Evolutionary conservation across 1,140 invertebrate genomes (phyloP).

Genomic region (Drosophila willistoni): DNA sequence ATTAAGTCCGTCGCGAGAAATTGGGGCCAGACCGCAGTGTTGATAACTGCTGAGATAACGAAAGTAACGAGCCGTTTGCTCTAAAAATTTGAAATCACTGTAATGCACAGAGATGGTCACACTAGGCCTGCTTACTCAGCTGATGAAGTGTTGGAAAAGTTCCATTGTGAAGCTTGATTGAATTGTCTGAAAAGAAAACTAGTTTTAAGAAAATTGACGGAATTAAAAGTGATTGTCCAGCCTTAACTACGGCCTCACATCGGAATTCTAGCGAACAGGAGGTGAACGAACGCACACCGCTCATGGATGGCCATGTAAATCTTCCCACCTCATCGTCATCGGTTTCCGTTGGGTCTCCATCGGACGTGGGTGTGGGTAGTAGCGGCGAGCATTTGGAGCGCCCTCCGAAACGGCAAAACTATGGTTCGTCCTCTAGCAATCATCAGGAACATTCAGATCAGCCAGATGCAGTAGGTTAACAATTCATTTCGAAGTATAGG

Average conservation of each 20-base stretch:
- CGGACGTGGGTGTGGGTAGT: slow-evolving; percentile 27
- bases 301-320: slow-evolving; percentile 91
- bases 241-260: slow-evolving; percentile 67
- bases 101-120: neutral
- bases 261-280: slow-evolving; percentile 62
- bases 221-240: neutral
- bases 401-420: slow-evolving; percentile 64
- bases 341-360: slow-evolving; percentile 7
- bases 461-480: slow-evolving; percentile 57
- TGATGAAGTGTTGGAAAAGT: slow-evolving; percentile 1
- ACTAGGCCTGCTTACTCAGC: neutral
- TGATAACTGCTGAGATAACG: neutral
- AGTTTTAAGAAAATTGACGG: neutral
- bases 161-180: slow-evolving; percentile 2
- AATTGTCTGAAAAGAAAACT: slow-evolving; percentile 8
- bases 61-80: neutral
- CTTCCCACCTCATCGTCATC: slow-evolving; percentile 70
- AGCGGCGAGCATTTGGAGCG: slow-evolving; percentile 65
- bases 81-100: neutral
- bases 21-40: neutral
- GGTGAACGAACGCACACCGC: slow-evolving; percentile 88
- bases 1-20: neutral
- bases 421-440: slow-evolving; percentile 54
- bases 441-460: slow-evolving; percentile 37
- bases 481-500: too few relatives aligned